A percentile compares a stretch with the other conserved stretches of the same genome.
Evolutionary conservation across 2,797 vertebrate genomes (phyloP).

Genomic region (Danio aesculapii): DNA sequence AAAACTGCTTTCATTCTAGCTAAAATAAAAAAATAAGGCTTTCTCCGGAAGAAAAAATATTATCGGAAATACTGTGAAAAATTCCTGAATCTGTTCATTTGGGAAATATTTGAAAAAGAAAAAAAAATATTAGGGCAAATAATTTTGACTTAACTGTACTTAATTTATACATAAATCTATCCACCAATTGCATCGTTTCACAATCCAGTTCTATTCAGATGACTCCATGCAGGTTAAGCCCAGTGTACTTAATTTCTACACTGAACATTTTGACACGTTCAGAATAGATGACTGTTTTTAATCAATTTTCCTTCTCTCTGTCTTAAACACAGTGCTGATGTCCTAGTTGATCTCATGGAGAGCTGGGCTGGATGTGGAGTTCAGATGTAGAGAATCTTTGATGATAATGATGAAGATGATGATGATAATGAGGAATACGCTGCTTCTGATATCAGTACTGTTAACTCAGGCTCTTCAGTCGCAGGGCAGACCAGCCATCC

Average conservation of each 20-base stretch:
- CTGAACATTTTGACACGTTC: background rate
- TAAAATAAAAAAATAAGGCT: too few relatives aligned
- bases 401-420: conserved; percentile 70
- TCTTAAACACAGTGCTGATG: conserved; percentile 69
- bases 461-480: conserved; percentile 70
- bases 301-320: conserved; percentile 5
- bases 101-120: too few relatives aligned
- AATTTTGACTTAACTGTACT: too few relatives aligned
- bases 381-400: conserved; percentile 73
- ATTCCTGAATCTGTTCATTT: too few relatives aligned
- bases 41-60: too few relatives aligned
- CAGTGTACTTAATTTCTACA: background rate
- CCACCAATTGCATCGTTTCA: background rate
- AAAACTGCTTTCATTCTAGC: too few relatives aligned
- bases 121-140: too few relatives aligned
- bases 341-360: conserved; percentile 68
- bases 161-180: background rate
- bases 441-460: conserved; percentile 71
- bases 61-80: too few relatives aligned
- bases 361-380: conserved; percentile 55
- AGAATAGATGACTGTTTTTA: background rate
- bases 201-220: background rate
- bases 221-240: background rate
- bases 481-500: conserved; percentile 69
- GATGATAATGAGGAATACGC: conserved; percentile 75